Conservation (phyloP, 2,888 invertebrate species). For the Drosophila tanythrix region DNA sequence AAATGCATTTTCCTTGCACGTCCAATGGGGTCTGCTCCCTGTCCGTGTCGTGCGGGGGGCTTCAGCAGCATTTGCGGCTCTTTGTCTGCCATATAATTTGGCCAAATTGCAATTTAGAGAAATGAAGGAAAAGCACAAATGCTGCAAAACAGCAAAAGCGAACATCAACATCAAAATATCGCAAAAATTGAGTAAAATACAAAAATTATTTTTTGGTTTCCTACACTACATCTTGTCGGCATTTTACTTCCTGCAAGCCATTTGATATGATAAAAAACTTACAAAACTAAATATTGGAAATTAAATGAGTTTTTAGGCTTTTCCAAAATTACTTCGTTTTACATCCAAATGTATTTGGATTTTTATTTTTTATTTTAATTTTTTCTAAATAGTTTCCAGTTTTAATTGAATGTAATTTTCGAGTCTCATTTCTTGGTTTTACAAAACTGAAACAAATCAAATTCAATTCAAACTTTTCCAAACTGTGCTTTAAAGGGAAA, state of each 20-base stretch:
- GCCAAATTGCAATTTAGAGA: constrained; percentile 80
- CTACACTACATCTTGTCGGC: constrained; percentile 14
- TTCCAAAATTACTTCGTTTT: background rate
- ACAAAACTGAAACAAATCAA: background rate
- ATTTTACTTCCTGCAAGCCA: background rate
- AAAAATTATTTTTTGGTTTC: constrained; percentile 48
- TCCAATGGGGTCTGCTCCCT: constrained; percentile 37
- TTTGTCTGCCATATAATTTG: constrained; percentile 78
- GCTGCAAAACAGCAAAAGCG: constrained; percentile 49
- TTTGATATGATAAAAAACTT: background rate
- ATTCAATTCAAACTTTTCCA: background rate
- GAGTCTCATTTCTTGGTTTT: background rate
- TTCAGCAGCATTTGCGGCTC: constrained; percentile 60
- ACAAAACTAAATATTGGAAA: background rate
- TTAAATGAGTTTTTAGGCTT: background rate
- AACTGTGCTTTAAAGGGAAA: background rate
- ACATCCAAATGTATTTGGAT: background rate
- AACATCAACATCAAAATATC: constrained; percentile 32
- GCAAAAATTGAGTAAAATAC: constrained; percentile 51
- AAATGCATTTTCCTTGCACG: constrained; percentile 74
- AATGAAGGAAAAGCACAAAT: constrained; percentile 68
- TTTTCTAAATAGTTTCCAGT: background rate
- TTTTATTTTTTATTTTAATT: too few relatives aligned
- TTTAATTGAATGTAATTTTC: background rate
- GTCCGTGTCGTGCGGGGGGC: constrained; percentile 22